Conservation (phyloP, 35 echinoderm and acorn worm genomes). For the Anneissia japonica region DNA sequence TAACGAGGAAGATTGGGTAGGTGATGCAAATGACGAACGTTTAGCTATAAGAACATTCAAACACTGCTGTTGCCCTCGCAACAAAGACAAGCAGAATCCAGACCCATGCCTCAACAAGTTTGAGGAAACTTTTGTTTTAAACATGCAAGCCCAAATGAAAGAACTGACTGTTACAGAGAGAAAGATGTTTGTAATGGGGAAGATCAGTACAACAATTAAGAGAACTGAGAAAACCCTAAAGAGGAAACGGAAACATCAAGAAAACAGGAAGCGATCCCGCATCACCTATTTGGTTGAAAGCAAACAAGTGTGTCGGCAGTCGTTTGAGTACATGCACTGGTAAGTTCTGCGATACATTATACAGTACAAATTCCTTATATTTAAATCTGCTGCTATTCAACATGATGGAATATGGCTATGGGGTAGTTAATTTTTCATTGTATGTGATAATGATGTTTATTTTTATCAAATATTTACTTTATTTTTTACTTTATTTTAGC, state of each 20-base stretch:
- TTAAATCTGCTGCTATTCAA: too few species aligned
- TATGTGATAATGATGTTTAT: too few species aligned
- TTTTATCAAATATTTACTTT: not conserved
- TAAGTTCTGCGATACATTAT: not conserved
- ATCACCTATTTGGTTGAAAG: conserved; percentile 10
- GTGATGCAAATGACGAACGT: too few species aligned
- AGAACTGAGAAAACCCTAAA: not conserved
- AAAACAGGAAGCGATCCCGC: not conserved
- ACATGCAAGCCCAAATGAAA: conserved; percentile 10
- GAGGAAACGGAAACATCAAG: not conserved
- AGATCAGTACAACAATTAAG: conserved; percentile 15
- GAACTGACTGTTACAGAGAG: conserved; percentile 4
- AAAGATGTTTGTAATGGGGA: conserved; percentile 44
- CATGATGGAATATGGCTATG: too few species aligned
- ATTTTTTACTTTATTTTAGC: not conserved
- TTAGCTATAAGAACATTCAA: too few species aligned
- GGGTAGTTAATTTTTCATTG: too few species aligned
- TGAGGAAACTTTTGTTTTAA: not conserved
- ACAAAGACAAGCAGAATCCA: too few species aligned
- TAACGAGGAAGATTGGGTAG: too few species aligned
- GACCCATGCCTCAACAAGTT: not conserved
- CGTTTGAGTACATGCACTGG: conserved; percentile 10
- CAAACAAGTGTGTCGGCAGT: not conserved
- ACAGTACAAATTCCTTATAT: not conserved
- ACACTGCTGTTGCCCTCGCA: too few species aligned